Percentiles rank a stretch among this genome's conserved stretches.
Conservation (phyloP, 2,888 invertebrate species). For the Julus scanicus region DNA sequence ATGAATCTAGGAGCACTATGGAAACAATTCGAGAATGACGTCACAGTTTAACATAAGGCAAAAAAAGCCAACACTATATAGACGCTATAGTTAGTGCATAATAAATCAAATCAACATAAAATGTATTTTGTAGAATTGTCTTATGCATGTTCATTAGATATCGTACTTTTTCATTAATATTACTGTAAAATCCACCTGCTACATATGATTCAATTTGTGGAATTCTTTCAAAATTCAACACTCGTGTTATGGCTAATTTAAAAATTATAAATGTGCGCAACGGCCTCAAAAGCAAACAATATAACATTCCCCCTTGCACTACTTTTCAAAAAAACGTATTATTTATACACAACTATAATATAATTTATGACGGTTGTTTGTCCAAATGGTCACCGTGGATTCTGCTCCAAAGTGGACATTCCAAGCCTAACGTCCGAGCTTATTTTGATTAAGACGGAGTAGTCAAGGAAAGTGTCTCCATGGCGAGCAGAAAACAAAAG, state of each 20-base stretch:
- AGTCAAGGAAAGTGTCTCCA: slow-evolving; percentile 12
- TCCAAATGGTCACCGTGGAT: background rate
- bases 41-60: background rate
- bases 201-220: no score
- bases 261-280: no score
- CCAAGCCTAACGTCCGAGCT: background rate
- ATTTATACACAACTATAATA: background rate
- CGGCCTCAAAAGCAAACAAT: background rate
- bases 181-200: no score
- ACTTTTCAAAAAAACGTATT: background rate
- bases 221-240: no score
- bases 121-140: no score
- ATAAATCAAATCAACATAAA: no score
- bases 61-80: no score
- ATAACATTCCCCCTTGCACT: background rate
- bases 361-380: background rate
- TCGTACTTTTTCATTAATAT: no score
- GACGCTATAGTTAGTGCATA: no score
- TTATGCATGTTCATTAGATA: no score
- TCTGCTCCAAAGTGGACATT: background rate
- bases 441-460: background rate
- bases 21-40: background rate
- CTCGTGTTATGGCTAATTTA: no score
- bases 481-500: background rate
- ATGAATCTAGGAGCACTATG: background rate